A percentile compares a stretch with the other conserved stretches of the same genome.
These are phyloP conservation scores for Carterocephalus palaemon DNA, from an alignment of 2,888 invertebrate genomes.

Conservation along the genomic window DNA sequence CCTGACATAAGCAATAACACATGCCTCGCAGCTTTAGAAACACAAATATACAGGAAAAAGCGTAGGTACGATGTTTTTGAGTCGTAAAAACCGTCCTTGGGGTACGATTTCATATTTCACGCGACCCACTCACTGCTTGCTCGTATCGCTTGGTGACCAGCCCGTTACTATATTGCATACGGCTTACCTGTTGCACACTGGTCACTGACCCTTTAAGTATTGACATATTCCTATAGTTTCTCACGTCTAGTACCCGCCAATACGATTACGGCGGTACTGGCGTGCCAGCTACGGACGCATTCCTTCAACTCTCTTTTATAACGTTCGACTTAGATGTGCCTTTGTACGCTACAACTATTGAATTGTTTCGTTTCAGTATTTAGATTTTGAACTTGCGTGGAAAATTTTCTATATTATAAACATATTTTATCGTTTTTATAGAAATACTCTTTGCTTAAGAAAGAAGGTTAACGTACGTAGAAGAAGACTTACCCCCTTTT, in stretches of 20 bases:
- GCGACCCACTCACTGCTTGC: constrained; percentile 20
- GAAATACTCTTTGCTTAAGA: too few relatives aligned
- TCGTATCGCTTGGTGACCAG: constrained; percentile 24
- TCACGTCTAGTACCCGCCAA: constrained; percentile 64
- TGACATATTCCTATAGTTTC: constrained; percentile 78
- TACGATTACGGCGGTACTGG: constrained; percentile 44
- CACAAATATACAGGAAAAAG: constrained; percentile 13
- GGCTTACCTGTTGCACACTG: constrained; percentile 65
- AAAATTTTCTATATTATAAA: too few relatives aligned
- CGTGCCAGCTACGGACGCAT: constrained; percentile 47
- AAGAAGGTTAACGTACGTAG: too few relatives aligned
- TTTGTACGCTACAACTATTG: too few relatives aligned
- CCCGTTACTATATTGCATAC: constrained; percentile 62
- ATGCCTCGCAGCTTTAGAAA: not conserved
- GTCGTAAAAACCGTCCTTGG: constrained; percentile 24
- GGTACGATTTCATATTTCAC: constrained; percentile 24
- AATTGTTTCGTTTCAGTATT: too few relatives aligned
- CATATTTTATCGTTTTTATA: too few relatives aligned
- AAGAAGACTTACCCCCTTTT: too few relatives aligned
- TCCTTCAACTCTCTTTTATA: constrained; percentile 26
- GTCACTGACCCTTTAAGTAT: constrained; percentile 77
- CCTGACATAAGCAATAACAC: not conserved
- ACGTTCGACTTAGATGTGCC: constrained; percentile 5
- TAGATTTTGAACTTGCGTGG: not conserved
- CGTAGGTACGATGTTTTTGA: not conserved